Evolutionary conservation across 2,888 invertebrate genomes (phyloP).

Genomic region (Drosophila buzzatii): DNA sequence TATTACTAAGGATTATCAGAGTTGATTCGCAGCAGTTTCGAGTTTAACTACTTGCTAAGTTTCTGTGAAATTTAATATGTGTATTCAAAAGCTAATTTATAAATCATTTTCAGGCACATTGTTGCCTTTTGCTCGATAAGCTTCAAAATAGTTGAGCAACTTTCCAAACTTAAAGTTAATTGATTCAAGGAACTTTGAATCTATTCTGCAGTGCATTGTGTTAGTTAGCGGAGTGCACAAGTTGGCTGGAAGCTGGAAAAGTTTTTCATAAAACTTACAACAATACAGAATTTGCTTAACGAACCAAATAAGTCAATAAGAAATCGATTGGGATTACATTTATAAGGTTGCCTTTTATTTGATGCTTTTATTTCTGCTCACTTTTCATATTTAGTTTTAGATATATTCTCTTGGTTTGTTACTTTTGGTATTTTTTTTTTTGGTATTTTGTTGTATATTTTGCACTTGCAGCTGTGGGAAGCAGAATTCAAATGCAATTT

Average conservation of each 20-base stretch:
- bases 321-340: slow-evolving; percentile 55
- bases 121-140: background rate
- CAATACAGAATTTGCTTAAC: slow-evolving; percentile 4
- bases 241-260: slow-evolving; percentile 7
- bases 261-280: slow-evolving; percentile 9
- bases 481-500: slow-evolving; percentile 69
- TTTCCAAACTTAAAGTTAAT: background rate
- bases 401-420: slow-evolving; percentile 17
- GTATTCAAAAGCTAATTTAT: slow-evolving; percentile 2
- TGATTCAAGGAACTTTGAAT: slow-evolving; percentile 14
- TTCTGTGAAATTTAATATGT: background rate
- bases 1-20: background rate
- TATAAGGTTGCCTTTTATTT: slow-evolving; percentile 74
- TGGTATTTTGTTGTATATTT: slow-evolving; percentile 36
- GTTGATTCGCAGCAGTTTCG: background rate
- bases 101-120: background rate
- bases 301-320: slow-evolving; percentile 24
- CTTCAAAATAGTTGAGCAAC: slow-evolving; percentile 1
- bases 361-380: slow-evolving; percentile 63
- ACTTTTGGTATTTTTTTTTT: slow-evolving; percentile 23
- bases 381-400: slow-evolving; percentile 11
- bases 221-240: background rate
- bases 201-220: slow-evolving; percentile 1
- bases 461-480: slow-evolving; percentile 50
- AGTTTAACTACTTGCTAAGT: background rate